Base-by-base conservation (phyloP, 2,113 vertebrate species). In the Mola mola region DNA sequence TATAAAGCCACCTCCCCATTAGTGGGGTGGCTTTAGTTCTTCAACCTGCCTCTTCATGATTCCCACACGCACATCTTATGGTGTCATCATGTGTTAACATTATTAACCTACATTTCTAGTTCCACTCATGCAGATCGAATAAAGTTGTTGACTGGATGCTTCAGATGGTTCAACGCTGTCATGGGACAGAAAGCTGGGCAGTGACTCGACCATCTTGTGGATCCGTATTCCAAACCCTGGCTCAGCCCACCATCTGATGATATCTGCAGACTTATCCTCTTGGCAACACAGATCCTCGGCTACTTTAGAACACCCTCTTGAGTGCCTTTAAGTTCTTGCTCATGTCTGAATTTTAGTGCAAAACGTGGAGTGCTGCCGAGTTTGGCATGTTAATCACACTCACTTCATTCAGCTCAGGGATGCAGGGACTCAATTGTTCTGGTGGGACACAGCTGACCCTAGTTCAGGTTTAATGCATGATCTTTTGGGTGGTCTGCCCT, bases 201-300 rank as follows among this genome's bases (percentile, higher is more conserved):
- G 75, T 47, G 60, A 59, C 49, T 40, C 17, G 58, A 63, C 38
- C 43, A 56, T 74, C 72, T 50, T 29, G 60, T 28, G 66, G 81
- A 90, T 91, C 49, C 82, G 53, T 79, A 86, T 87, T 88, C 86
- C 91, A 90, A 89, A 85, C 72, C 38, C 12, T 25, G 52, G 74
- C 56, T 72, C 65, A 16, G 53, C 52, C 25, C 50, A 26, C 37
- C 64, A n/a, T 60, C 79, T 90, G 89, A 91, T 91, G 85, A 87
- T 80, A 90, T 87, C 81, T 72, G 19, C 89, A 91, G 88, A 71
- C 70, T 28, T 50, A 7, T 56, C 52, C 71, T 75, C 81, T n/a
- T 1, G 52, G 78, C 78, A 75, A 65, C 69, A 71, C 73, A 79
- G 85, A 67, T 63, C 57, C 48, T 53, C 51, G 63, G 63, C 51